Evolutionary conservation across 2,113 vertebrate species (phyloP), one percentile per base, ranked within the genome.

Genomic region (Charadrius vociferus): DNA sequence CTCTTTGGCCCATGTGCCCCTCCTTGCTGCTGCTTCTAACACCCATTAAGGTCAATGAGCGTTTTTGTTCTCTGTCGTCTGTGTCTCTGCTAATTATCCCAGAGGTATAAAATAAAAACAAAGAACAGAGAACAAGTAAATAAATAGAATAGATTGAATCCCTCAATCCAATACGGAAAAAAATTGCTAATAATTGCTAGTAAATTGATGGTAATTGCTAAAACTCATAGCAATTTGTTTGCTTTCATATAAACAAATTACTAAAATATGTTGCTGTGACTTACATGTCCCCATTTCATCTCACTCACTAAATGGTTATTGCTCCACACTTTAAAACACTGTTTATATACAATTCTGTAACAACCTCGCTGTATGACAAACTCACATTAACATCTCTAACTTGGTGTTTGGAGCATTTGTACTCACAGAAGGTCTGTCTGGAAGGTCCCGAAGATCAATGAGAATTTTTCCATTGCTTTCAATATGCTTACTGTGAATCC

Each of bases 211-310:
- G 74, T 66, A 91, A 91, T 91, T 95, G 78, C 66, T 72, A 82
- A 85, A 94, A 96, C 36, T 89, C 56, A 1, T 39, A 81, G 61
- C 73, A 87, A 87, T 95, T 96, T 93, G 23, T 90, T 94, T 96
- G 87, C 78, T 93, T 93, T 87, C 62, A 53, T 79, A 85, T 56
- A 90, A 96, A 93, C 62, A 95, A 95, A 93, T 88, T 88, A 83
- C 50, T 83, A 62, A 97, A 97, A 95, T 93, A 94, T 94, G 88
- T 94, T 97, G n/a, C 92, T 88, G 74, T 95, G 93, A 93, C 90
- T 96, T 92, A 21, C 20, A n/a, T 53, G 92, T 96, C 90, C 81
- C 71, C 62, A 56, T 91, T 96, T 91, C 32, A 85, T 96, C 87
- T 94, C 87, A 68, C 73, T 71, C 65, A 34, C 84, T 59, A 34